Percentiles rank a stretch among this genome's conserved stretches.
Evolutionary conservation across 2,888 invertebrate genomes (phyloP).

Genomic region (Druceiella hillmani): DNA sequence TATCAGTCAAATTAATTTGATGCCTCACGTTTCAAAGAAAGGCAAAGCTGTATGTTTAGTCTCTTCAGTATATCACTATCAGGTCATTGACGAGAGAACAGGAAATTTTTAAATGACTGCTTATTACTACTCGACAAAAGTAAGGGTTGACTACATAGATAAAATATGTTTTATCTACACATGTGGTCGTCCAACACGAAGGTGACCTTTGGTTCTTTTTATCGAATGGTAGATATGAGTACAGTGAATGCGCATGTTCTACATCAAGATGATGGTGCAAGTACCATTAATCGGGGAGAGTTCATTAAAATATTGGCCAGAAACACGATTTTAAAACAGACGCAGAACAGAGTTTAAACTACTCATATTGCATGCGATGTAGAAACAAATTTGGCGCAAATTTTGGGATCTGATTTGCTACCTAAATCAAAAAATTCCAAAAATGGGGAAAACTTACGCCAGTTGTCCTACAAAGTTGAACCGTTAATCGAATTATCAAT

Average conservation of each 20-base stretch:
- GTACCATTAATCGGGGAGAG: background rate
- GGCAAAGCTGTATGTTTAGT: conserved; percentile 1
- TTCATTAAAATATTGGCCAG: background rate
- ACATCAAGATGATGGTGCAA: background rate
- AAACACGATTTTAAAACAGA: background rate
- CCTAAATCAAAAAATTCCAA: background rate
- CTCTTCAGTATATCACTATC: background rate
- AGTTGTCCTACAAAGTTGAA: background rate
- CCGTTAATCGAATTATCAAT: background rate
- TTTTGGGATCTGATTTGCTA: background rate
- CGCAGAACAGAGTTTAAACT: background rate
- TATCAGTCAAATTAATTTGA: background rate
- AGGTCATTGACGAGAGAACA: background rate
- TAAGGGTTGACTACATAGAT: background rate
- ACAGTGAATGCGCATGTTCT: background rate
- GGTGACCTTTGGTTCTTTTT: background rate
- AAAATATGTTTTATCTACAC: background rate
- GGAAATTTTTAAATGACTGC: background rate
- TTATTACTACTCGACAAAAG: no score
- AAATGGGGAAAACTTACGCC: background rate
- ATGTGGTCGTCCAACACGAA: background rate
- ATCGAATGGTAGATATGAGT: background rate
- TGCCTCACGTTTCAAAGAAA: background rate
- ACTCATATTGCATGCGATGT: background rate
- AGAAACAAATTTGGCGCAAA: background rate